Evolutionary conservation across 2,888 invertebrate species (phyloP).

Genomic region (Tigriopus californicus): DNA sequence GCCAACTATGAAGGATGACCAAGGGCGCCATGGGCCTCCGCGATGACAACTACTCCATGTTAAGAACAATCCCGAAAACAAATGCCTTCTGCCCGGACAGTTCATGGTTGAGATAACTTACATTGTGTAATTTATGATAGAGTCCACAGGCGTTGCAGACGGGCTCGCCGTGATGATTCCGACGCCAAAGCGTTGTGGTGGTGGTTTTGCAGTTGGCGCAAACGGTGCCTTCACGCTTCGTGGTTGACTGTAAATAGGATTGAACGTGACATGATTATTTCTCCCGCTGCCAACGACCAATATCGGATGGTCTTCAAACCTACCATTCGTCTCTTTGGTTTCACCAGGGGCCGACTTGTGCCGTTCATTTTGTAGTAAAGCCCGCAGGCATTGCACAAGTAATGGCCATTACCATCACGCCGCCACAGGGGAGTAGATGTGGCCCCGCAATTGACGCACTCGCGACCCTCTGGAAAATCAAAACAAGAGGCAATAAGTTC

Average conservation of each 20-base stretch:
- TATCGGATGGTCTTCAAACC: conserved; percentile 34
- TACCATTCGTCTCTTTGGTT: conserved; percentile 99
- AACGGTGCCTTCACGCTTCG: conserved; percentile 67
- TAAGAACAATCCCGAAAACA: too few species aligned
- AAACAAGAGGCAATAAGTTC: too few species aligned
- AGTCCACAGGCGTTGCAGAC: conserved; percentile 88
- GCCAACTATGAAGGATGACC: too few species aligned
- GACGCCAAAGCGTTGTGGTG: conserved; percentile 40
- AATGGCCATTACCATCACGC: conserved; percentile 84
- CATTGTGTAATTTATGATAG: conserved; percentile 92
- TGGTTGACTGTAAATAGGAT: conserved; percentile 62
- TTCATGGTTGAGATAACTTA: conserved; percentile 41
- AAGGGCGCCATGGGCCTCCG: too few species aligned
- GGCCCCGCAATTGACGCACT: conserved; percentile 98
- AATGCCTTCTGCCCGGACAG: neutral
- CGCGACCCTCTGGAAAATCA: conserved; percentile 59
- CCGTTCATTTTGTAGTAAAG: conserved; percentile 99
- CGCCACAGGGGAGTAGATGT: conserved; percentile 97
- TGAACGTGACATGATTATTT: neutral
- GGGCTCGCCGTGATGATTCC: conserved; percentile 86
- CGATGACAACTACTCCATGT: too few species aligned
- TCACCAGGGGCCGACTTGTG: conserved; percentile 92
- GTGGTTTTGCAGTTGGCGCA: conserved; percentile 38
- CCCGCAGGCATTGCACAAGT: conserved; percentile 96
- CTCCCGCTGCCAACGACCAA: neutral